Evolutionary conservation across 1,140 invertebrate species (phyloP).

Genomic region (Anoplolepis gracilipes): DNA sequence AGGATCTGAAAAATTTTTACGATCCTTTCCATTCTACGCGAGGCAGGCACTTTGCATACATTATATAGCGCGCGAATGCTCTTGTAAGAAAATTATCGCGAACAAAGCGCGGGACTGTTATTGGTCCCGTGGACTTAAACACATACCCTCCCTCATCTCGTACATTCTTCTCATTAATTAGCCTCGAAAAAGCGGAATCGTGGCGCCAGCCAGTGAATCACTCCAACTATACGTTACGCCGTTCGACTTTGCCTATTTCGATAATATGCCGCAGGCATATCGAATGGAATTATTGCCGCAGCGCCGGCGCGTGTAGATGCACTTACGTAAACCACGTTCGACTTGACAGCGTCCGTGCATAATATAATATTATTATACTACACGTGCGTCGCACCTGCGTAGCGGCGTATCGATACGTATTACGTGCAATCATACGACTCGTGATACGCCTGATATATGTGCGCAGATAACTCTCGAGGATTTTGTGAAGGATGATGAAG

Average conservation of each 20-base stretch:
- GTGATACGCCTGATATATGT: not conserved
- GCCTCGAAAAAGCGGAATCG: constrained; percentile 73
- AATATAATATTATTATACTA: constrained; percentile 30
- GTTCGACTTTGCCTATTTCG: constrained; percentile 54
- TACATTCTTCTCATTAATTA: constrained; percentile 69
- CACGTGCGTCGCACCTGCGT: constrained; percentile 36
- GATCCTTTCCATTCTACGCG: constrained; percentile 37
- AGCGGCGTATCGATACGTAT: not conserved
- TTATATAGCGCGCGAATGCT: constrained; percentile 42
- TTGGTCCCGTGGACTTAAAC: constrained; percentile 43
- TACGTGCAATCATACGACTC: not conserved
- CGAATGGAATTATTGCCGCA: constrained; percentile 64
- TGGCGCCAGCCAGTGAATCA: constrained; percentile 73
- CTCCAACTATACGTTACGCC: constrained; percentile 43
- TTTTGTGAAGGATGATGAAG: constrained; percentile 5
- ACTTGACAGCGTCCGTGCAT: not conserved
- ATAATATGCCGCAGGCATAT: constrained; percentile 47
- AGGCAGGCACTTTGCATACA: constrained; percentile 49
- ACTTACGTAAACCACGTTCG: constrained; percentile 62
- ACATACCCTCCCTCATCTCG: constrained; percentile 32
- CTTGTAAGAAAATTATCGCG: constrained; percentile 49
- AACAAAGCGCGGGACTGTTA: constrained; percentile 68
- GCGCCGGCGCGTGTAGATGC: constrained; percentile 16
- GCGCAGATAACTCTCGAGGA: not conserved
- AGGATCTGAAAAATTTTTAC: constrained; percentile 34